phyloP scores from a whole-genome alignment of 2,888 invertebrate genomes.

The Ichneumoninae sp. region DNA sequence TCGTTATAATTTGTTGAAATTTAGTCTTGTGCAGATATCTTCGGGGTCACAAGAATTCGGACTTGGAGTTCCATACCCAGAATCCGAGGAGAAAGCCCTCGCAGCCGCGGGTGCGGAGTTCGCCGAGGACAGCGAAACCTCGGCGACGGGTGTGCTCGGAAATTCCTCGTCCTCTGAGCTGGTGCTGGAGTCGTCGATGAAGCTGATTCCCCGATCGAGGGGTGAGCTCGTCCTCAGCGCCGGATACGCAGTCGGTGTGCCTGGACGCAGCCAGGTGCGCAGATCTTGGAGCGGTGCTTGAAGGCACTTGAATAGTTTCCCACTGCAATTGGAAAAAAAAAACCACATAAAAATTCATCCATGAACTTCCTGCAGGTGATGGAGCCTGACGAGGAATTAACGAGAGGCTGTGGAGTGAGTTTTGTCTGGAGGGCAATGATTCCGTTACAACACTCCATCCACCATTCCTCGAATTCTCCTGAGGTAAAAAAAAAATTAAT shows the following conservation, averaged over 20 bases:
- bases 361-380: constrained; percentile 13
- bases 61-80: constrained; percentile 74
- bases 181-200: constrained; percentile 81
- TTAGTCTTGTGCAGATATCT: no score
- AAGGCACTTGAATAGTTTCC: constrained; percentile 87
- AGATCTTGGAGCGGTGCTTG: constrained; percentile 86
- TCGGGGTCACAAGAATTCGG: neutral
- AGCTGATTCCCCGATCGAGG: constrained; percentile 79
- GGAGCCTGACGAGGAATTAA: constrained; percentile 18
- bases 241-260: constrained; percentile 70
- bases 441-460: neutral
- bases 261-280: constrained; percentile 86
- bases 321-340: constrained; percentile 80
- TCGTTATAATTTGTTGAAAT: no score
- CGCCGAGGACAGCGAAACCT: constrained; percentile 81
- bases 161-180: constrained; percentile 82
- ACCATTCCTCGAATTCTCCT: neutral
- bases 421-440: neutral
- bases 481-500: neutral
- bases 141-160: constrained; percentile 85
- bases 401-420: neutral
- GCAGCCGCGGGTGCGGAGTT: constrained; percentile 79
- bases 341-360: neutral
- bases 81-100: constrained; percentile 82
- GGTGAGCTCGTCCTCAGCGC: constrained; percentile 80